Base-by-base conservation (phyloP, 1,140 invertebrate genomes). In the Diabrotica virgifera region DNA sequence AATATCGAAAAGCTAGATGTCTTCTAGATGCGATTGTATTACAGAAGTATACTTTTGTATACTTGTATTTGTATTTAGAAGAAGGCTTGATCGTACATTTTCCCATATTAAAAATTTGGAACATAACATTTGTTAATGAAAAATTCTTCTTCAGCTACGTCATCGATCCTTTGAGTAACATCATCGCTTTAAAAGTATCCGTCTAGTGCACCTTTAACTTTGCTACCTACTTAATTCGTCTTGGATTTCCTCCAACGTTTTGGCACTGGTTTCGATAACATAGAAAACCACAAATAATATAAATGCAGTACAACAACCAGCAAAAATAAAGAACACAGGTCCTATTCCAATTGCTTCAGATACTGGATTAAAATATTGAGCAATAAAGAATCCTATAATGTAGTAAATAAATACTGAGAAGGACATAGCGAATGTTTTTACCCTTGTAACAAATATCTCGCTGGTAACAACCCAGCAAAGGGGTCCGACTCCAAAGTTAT, bases 381-480 rank as follows among this genome's bases (percentile, higher is more conserved):
- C 93, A 9, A 94, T 83, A 14, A 94, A 62, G 76, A 95, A 95
- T 0, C 86, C 87, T 52, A 90, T 76, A 0, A 83, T 73, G 91
- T 92, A 95, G 71, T 90, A 93, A 58, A 86, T 82, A 54, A 85
- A 85, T 0, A 90, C 86, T 0, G 89, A 87, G 6, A 93, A 80
- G 0, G 89, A 85, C 1, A 88, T 87, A 2, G 90, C 91, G 4
- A 85, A 78, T 0, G 88, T 86, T 74, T 91, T 89, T 0, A 91
- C 86, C 68, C 88, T 86, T 0, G 87, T 81, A 3, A 92, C 86
- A 69, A 93, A 90, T 69, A 94, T 85, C 78, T 95, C 90, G 2
- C 87, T 88, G 82, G 92, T 88, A 38, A 95, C 84, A 0, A 91
- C 85, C 90, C 92, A 93, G 0, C 91, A 90, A 6, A 95, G 78